A percentile compares a stretch with the other conserved stretches of the same genome.
Conservation (phyloP, 2,888 invertebrate genomes). For the Dicycla oo region DNA sequence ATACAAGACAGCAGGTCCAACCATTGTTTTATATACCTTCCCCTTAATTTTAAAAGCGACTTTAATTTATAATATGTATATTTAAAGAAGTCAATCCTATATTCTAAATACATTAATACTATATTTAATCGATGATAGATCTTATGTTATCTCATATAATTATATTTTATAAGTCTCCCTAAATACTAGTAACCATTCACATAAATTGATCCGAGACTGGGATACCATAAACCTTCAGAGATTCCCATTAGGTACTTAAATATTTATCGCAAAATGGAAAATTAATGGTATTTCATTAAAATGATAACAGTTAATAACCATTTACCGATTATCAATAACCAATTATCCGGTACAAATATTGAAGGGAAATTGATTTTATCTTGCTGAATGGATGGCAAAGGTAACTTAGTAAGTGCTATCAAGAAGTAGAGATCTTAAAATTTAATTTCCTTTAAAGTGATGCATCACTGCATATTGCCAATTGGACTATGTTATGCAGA, state of each 20-base stretch:
- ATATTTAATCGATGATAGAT: not conserved
- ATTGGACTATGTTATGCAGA: too few species aligned
- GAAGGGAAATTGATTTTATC: not conserved
- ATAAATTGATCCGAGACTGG: not conserved
- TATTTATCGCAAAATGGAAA: not conserved
- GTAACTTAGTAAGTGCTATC: conserved; percentile 6
- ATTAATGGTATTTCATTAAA: not conserved
- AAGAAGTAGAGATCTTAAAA: conserved; percentile 20
- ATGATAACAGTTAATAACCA: conserved; percentile 3
- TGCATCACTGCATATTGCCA: not conserved
- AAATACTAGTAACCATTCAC: not conserved
- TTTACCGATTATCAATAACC: too few species aligned
- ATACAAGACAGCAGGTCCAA: too few species aligned
- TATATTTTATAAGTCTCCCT: not conserved
- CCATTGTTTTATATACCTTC: too few species aligned
- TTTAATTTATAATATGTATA: too few species aligned
- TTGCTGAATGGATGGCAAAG: not conserved
- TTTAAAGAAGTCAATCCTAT: too few species aligned
- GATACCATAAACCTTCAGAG: not conserved
- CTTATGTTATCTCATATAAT: not conserved
- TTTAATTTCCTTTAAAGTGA: conserved; percentile 22
- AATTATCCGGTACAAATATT: conserved; percentile 1
- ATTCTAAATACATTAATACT: too few species aligned
- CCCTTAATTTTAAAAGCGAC: too few species aligned
- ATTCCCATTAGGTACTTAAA: not conserved